phyloP scores from a whole-genome alignment of 2,888 invertebrate species.

The Himalopsyche kuldschensis region DNA sequence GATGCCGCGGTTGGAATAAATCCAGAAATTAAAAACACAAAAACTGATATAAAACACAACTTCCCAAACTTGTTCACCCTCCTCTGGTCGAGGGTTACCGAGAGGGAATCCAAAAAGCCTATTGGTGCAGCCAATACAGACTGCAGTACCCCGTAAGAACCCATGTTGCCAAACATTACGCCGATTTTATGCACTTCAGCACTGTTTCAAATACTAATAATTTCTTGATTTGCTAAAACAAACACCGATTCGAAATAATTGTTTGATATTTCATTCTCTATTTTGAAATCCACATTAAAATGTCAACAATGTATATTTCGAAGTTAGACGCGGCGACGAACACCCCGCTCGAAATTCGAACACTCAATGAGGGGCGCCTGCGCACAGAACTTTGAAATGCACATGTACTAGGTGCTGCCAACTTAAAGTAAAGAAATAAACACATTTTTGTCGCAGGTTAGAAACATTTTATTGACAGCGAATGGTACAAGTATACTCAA shows the following conservation, averaged over 20 bases:
- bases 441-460: not conserved
- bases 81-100: not conserved
- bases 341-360: conserved; percentile 4
- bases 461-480: not conserved
- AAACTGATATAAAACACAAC: conserved; percentile 14
- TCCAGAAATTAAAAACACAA: conserved; percentile 47
- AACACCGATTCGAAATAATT: not conserved
- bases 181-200: not conserved
- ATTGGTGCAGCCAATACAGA: not conserved
- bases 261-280: conserved; percentile 15
- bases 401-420: conserved; percentile 2
- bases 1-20: conserved; percentile 49
- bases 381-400: conserved; percentile 11
- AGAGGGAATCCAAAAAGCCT: not conserved
- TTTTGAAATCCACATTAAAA: conserved; percentile 12
- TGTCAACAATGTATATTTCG: conserved; percentile 19
- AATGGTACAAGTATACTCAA: too few relatives aligned
- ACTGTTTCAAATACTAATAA: not conserved
- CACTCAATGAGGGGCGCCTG: not conserved
- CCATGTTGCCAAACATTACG: not conserved
- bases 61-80: not conserved
- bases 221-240: not conserved
- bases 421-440: not conserved
- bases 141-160: not conserved
- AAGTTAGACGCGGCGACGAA: not conserved